A percentile compares a stretch with the other conserved stretches of the same genome.
Evolutionary conservation across 2,888 invertebrate genomes (phyloP).

Genomic region (Altica lythri): DNA sequence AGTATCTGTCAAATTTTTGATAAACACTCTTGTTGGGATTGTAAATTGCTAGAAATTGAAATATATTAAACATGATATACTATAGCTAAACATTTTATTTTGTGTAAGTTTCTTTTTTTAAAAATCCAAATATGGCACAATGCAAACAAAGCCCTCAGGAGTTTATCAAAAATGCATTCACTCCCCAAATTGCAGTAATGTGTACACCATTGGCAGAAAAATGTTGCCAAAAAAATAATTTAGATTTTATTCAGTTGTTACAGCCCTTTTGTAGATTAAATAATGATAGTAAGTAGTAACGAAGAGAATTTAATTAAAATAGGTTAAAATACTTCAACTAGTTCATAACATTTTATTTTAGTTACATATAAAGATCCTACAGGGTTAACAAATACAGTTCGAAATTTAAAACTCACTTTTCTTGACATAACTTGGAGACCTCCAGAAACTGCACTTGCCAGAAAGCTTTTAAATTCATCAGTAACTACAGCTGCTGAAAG

Average conservation of each 20-base stretch:
- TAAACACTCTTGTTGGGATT: too few species aligned
- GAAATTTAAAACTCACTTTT: slow-evolving; percentile 77
- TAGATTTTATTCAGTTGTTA: slow-evolving; percentile 85
- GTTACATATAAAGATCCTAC: slow-evolving; percentile 85
- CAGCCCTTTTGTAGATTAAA: slow-evolving; percentile 85
- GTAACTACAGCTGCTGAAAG: slow-evolving; percentile 52
- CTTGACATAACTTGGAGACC: slow-evolving; percentile 83
- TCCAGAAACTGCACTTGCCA: slow-evolving; percentile 79
- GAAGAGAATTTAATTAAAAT: too few species aligned
- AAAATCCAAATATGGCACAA: slow-evolving; percentile 59
- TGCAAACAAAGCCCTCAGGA: slow-evolving; percentile 76
- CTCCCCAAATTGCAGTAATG: slow-evolving; percentile 85
- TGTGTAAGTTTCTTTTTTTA: not conserved
- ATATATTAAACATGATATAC: too few species aligned
- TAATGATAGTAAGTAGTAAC: slow-evolving; percentile 68
- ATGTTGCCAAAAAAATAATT: slow-evolving; percentile 86
- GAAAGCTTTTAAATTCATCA: slow-evolving; percentile 74
- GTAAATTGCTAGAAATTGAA: too few species aligned
- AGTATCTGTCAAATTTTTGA: too few species aligned
- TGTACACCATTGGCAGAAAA: slow-evolving; percentile 82
- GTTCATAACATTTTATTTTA: too few species aligned
- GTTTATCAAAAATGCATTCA: slow-evolving; percentile 88
- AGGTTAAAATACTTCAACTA: too few species aligned
- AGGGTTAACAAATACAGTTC: slow-evolving; percentile 72
- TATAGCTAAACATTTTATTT: too few species aligned